Evolutionary conservation across 2,113 vertebrate genomes (phyloP), one percentile per base, ranked within the genome.

Genomic region (Formicarius rufipectus): DNA sequence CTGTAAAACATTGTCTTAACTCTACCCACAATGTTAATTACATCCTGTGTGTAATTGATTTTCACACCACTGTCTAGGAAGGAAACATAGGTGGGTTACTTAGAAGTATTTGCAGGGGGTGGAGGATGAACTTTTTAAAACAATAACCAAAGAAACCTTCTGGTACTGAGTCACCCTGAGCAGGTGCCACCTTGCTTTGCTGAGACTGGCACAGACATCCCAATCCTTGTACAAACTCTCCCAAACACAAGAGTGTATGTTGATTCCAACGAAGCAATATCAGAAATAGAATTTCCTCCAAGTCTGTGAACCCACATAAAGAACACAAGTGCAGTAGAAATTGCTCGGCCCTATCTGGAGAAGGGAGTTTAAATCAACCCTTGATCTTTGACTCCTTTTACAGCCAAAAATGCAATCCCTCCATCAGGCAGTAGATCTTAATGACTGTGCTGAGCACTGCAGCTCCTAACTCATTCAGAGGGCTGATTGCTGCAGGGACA

Each of bases 1-100:
- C 76, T 94, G 87, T 94, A 95, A 92, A 93, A 96, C 92, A 80
- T 14, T 82, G 94, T 93, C 94, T 97, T 96, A 72, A 78, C 76
- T 95, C 69, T 62, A 89, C 75, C 66, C 84, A 90, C 82, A 63
- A 42, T 4, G 62, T 89, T 96, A 96, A 97, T 96, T 91, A 95
- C 95, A 97, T 89, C 94, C 92, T 96, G 93, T 25, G 64, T 89
- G 31, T 92, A 96, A 96, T 10, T 97, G 95, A 95, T 95, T 96
- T 96, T 84, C 93, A 94, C 91, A 94, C 89, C 37, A 58, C 49
- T 80, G 45, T 68, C 90, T 90, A 88, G 88, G 86, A 94, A 92
- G 83, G n/a, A 90, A 92, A 53, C 60, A 63, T 2, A 90, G 90
- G 90, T 86, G 77, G 66, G 63, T 58, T 90, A 71, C 33, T 42